phyloP scores from a whole-genome alignment of 1,140 invertebrate species.

The Hycleus phaleratus region DNA sequence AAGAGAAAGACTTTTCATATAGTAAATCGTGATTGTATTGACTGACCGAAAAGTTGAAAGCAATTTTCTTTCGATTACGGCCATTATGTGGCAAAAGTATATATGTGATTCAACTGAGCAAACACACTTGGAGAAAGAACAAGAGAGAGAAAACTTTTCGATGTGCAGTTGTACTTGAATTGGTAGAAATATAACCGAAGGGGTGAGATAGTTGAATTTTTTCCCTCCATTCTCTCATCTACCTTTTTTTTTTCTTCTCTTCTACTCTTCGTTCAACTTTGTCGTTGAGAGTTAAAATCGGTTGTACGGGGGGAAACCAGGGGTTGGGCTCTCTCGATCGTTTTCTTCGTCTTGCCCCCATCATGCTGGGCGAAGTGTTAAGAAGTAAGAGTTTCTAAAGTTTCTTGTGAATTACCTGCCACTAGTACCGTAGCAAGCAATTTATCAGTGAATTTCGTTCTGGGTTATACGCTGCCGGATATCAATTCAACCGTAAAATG shows the following conservation, averaged over 20 bases:
- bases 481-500: slow-evolving; percentile 36
- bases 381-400: slow-evolving; percentile 35
- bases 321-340: neutral
- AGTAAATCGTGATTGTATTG: slow-evolving; percentile 28
- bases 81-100: slow-evolving; percentile 31
- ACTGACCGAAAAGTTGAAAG: slow-evolving; percentile 29
- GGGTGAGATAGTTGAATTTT: neutral
- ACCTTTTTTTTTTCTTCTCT: neutral
- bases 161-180: neutral
- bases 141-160: slow-evolving; percentile 10
- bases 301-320: neutral
- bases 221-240: neutral
- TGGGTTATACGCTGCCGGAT: slow-evolving; percentile 13
- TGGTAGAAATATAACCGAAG: neutral
- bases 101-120: slow-evolving; percentile 33
- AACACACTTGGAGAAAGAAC: slow-evolving; percentile 26
- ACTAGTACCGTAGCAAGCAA: slow-evolving; percentile 31
- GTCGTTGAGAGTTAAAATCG: neutral
- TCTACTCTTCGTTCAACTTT: neutral
- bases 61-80: slow-evolving; percentile 35
- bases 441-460: slow-evolving; percentile 32
- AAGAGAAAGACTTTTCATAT: slow-evolving; percentile 14
- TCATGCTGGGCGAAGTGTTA: slow-evolving; percentile 26
- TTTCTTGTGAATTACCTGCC: slow-evolving; percentile 37
- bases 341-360: too few species aligned